Conservation (phyloP, 2,113 vertebrate species). For the Myocastor coypus region DNA sequence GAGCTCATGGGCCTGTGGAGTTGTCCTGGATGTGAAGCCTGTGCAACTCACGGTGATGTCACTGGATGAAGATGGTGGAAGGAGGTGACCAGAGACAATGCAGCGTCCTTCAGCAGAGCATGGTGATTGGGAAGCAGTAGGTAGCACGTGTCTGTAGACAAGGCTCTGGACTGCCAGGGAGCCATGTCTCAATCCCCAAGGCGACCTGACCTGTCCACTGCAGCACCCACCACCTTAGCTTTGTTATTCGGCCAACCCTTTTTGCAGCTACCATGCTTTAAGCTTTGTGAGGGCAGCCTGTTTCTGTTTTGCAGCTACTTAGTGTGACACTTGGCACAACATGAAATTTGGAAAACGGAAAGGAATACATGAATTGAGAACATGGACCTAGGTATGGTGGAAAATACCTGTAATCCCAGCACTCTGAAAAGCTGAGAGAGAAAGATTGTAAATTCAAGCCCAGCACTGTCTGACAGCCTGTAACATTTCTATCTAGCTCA, state of each 20-base stretch:
- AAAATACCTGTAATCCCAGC: not conserved
- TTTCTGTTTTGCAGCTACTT: not conserved
- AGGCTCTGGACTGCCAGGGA: not conserved
- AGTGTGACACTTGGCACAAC: not conserved
- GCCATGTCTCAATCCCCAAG: not conserved
- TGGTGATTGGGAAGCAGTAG: not conserved
- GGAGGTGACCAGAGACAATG: not conserved
- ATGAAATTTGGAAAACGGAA: not conserved
- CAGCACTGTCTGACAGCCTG: not conserved
- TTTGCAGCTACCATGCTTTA: not conserved
- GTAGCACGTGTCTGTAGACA: not conserved
- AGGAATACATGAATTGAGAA: not conserved
- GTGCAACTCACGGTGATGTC: not conserved
- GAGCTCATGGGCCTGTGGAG: not conserved
- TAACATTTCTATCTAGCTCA: not conserved
- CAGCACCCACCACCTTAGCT: not conserved
- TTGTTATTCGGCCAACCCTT: not conserved
- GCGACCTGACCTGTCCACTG: not conserved
- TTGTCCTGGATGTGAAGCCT: not conserved
- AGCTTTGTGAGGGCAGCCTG: not conserved
- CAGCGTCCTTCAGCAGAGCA: not conserved
- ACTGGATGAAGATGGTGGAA: not conserved
- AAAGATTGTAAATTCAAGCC: not conserved
- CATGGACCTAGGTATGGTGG: not conserved
- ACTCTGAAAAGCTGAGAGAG: not conserved